These are phyloP conservation scores for Catharus bicknelli DNA, from an alignment of 2,113 vertebrate genomes.

Conservation along the genomic window DNA sequence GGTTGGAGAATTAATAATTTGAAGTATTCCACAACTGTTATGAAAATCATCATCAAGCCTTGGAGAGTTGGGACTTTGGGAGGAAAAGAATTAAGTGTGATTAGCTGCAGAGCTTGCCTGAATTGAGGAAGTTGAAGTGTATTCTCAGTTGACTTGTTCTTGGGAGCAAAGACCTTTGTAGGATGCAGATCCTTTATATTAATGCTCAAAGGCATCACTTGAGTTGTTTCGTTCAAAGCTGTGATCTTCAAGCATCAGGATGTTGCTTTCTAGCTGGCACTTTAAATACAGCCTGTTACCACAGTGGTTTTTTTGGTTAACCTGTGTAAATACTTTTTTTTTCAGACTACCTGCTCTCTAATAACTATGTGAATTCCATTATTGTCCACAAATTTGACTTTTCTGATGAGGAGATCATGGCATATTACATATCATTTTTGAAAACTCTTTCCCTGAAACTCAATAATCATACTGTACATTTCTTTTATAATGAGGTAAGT, in stretches of 20 bases:
- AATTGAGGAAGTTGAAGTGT: background rate
- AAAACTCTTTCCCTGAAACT: conserved; percentile 98
- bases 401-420: conserved; percentile 99
- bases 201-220: background rate
- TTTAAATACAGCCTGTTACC: background rate
- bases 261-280: background rate
- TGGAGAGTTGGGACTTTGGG: background rate
- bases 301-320: background rate
- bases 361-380: conserved; percentile 98
- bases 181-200: background rate
- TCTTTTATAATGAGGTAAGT: conserved; percentile 99
- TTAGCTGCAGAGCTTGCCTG: background rate
- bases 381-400: conserved; percentile 99
- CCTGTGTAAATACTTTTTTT: background rate
- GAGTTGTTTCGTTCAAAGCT: background rate
- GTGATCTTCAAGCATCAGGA: background rate
- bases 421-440: conserved; percentile 98
- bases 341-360: conserved; percentile 94
- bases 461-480: conserved; percentile 97
- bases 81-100: background rate
- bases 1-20: background rate
- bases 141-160: background rate
- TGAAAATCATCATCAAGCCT: background rate
- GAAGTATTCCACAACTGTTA: background rate
- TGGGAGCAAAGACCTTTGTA: background rate